Percentiles rank a stretch among this genome's conserved stretches.
Evolutionary conservation across 1,140 invertebrate genomes (phyloP).

Genomic region (Pogonomyrmex barbatus): DNA sequence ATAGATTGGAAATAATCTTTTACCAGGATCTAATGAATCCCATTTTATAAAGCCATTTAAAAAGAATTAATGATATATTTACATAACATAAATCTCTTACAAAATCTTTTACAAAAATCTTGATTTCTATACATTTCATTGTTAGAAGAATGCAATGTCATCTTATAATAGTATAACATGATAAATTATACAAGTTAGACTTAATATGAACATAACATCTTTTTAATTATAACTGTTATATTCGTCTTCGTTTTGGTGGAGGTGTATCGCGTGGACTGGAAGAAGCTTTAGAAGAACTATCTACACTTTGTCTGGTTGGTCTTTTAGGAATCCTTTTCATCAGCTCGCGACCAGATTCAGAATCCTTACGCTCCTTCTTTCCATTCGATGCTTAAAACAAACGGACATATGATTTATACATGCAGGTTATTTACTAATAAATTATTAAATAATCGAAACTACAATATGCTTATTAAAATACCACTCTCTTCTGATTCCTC

Average conservation of each 20-base stretch:
- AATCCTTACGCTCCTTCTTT: conserved; percentile 85
- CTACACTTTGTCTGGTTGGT: conserved; percentile 84
- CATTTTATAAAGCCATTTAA: neutral
- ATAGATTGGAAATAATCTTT: neutral
- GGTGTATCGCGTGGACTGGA: conserved; percentile 84
- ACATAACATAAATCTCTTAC: conserved; percentile 8
- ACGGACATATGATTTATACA: conserved; percentile 26
- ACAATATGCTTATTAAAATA: conserved; percentile 38
- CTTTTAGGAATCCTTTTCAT: conserved; percentile 83
- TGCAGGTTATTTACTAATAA: neutral
- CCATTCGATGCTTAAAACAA: conserved; percentile 73
- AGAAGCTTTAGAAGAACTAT: conserved; percentile 82
- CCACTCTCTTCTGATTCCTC: conserved; percentile 82
- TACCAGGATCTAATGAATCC: neutral
- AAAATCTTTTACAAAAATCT: conserved; percentile 46
- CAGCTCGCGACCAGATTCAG: conserved; percentile 82
- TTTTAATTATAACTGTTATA: conserved; percentile 75
- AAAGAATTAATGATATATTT: conserved; percentile 56
- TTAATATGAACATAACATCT: neutral
- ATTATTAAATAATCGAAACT: conserved; percentile 22
- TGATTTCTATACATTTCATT: neutral
- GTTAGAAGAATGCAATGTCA: neutral
- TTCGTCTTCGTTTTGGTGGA: conserved; percentile 83
- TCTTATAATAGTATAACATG: neutral
- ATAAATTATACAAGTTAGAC: neutral